Conservation (phyloP, 2,797 vertebrate genomes). For the Rhinatrema bivittatum region DNA sequence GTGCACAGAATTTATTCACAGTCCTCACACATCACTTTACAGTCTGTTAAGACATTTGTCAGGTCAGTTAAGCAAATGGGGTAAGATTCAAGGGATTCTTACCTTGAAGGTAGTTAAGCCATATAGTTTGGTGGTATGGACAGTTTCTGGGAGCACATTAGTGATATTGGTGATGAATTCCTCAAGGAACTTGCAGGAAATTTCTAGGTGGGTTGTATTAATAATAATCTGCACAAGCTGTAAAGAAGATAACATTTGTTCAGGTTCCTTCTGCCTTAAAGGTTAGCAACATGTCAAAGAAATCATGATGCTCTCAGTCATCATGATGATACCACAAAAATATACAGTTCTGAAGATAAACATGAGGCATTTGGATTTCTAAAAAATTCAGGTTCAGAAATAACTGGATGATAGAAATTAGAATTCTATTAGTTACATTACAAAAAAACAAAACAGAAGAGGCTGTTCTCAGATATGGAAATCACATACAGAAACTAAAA, state of each 20-base stretch:
- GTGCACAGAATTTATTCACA: no score
- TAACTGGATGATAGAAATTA: no score
- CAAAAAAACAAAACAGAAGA: no score
- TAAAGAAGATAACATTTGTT: slow-evolving; percentile 9
- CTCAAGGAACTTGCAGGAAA: slow-evolving; percentile 88
- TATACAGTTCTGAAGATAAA: not conserved
- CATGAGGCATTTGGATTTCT: no score
- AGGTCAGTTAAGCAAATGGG: not conserved
- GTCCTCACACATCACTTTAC: no score
- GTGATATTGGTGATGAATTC: slow-evolving; percentile 97
- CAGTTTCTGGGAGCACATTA: slow-evolving; percentile 82
- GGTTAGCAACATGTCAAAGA: not conserved
- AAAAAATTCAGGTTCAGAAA: no score
- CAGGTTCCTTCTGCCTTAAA: not conserved
- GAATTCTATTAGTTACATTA: no score
- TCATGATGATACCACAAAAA: not conserved
- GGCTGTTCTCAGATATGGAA: no score
- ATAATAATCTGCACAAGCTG: slow-evolving; percentile 96
- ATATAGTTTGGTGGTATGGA: slow-evolving; percentile 86
- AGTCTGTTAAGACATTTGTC: no score
- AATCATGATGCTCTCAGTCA: accelerated
- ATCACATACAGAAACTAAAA: no score
- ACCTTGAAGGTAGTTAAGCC: slow-evolving; percentile 96
- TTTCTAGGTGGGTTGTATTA: slow-evolving; percentile 92
- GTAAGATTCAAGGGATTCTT: slow-evolving; percentile 1